A percentile compares a stretch with the other conserved stretches of the same genome.
Evolutionary conservation across 2,888 invertebrate species (phyloP).

Genomic region (Athrips mouffetella): DNA sequence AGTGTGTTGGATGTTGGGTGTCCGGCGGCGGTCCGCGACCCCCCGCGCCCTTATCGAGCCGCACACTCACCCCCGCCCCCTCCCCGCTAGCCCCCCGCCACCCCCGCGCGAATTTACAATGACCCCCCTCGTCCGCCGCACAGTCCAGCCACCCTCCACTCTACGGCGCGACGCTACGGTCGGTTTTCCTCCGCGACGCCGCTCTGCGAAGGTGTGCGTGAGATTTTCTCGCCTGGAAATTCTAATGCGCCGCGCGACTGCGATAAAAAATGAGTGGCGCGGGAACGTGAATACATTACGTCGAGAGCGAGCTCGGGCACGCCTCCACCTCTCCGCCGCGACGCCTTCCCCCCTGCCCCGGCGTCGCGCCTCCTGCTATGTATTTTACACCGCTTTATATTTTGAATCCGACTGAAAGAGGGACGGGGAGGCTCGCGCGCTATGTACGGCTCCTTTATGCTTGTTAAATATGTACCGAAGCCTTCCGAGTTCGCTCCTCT

Average conservation of each 20-base stretch:
- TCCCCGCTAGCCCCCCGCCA: constrained; percentile 25
- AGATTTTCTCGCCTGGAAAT: constrained; percentile 77
- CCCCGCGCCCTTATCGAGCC: constrained; percentile 51
- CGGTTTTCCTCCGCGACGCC: constrained; percentile 20
- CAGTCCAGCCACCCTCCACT: constrained; percentile 37
- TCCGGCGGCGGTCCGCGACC: constrained; percentile 27
- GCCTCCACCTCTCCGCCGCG: constrained; percentile 33
- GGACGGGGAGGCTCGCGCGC: constrained; percentile 46
- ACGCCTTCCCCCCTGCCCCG: constrained; percentile 33
- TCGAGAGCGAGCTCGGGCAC: constrained; percentile 45
- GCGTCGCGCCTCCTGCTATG: constrained; percentile 35
- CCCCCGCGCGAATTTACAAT: constrained; percentile 66
- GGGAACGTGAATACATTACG: constrained; percentile 74
- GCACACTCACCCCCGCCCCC: constrained; percentile 32
- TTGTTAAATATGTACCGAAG: constrained; percentile 52
- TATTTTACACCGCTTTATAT: constrained; percentile 63
- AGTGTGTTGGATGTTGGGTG: constrained; percentile 9
- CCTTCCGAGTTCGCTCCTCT: constrained; percentile 14
- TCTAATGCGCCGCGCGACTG: constrained; percentile 76
- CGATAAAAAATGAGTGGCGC: constrained; percentile 75
- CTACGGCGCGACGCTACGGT: constrained; percentile 25
- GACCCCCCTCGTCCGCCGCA: constrained; percentile 44
- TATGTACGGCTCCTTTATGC: constrained; percentile 42
- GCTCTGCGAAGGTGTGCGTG: constrained; percentile 49
- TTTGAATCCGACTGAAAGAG: constrained; percentile 59